A percentile compares a stretch with the other conserved stretches of the same genome.
Evolutionary conservation across 2,888 invertebrate genomes (phyloP).

Genomic region (Ypsolopha sequella): DNA sequence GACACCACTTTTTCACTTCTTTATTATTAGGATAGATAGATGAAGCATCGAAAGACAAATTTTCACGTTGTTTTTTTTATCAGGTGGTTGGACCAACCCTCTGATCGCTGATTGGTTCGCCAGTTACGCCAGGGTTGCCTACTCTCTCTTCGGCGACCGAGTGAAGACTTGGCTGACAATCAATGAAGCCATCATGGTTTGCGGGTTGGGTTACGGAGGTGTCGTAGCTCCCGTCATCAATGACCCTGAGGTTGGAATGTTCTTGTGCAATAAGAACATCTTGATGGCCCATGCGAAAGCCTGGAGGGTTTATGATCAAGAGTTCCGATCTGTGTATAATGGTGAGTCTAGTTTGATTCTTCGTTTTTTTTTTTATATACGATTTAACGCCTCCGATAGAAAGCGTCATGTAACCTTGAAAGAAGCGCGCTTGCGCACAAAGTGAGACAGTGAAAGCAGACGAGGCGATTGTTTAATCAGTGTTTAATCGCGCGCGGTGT

Average conservation of each 20-base stretch:
- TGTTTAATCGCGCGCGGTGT: no score
- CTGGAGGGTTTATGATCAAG: constrained; percentile 17
- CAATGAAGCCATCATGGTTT: constrained; percentile 15
- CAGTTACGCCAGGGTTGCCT: constrained; percentile 18
- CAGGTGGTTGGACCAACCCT: constrained; percentile 22
- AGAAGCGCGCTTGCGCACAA: no score
- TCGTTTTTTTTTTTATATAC: no score
- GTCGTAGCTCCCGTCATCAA: constrained; percentile 29
- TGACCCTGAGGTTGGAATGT: constrained; percentile 51
- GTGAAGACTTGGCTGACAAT: constrained; percentile 25
- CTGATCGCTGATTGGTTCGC: constrained; percentile 19
- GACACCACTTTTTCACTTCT: no score
- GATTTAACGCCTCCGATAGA: no score
- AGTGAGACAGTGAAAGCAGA: no score
- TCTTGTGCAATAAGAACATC: constrained; percentile 69
- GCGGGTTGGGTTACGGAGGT: constrained; percentile 3
- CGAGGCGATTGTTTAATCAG: no score
- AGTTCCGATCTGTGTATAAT: constrained; percentile 14
- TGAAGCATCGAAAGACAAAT: no score
- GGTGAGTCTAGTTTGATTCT: no score
- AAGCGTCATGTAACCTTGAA: no score
- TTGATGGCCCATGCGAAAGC: constrained; percentile 20
- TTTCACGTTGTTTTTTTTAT: background rate
- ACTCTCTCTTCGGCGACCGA: constrained; percentile 19
- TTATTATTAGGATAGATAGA: no score